Evolutionary conservation across 2,888 invertebrate genomes (phyloP).

Genomic region (Ormia ochracea): DNA sequence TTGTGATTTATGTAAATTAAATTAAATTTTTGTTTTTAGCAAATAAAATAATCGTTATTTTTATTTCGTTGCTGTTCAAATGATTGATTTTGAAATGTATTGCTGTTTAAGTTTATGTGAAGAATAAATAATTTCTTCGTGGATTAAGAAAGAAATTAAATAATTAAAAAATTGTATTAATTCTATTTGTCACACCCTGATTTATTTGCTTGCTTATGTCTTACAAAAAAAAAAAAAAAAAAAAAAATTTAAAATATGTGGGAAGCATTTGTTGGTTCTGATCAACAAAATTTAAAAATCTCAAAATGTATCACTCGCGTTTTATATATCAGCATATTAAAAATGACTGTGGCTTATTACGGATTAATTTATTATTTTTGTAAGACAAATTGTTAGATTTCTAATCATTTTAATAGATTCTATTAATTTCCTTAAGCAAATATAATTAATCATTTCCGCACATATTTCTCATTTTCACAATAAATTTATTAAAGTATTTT

Average conservation of each 20-base stretch:
- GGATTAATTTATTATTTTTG: slow-evolving; percentile 13
- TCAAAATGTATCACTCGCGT: background rate
- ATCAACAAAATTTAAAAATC: background rate
- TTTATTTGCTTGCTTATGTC: background rate
- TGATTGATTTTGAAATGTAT: slow-evolving; percentile 52
- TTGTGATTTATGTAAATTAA: slow-evolving; percentile 37
- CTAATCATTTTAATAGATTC: slow-evolving; percentile 24
- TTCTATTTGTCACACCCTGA: slow-evolving; percentile 19
- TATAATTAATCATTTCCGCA: slow-evolving; percentile 44
- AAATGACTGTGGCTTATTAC: background rate
- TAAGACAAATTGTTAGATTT: slow-evolving; percentile 28
- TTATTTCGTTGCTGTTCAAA: background rate
- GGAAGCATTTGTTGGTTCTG: background rate
- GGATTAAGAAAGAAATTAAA: background rate
- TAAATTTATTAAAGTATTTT: background rate
- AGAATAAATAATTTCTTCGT: slow-evolving; percentile 29
- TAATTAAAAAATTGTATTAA: background rate
- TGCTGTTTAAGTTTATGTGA: slow-evolving; percentile 24
- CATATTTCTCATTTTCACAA: slow-evolving; percentile 7
- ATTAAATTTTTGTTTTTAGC: background rate
- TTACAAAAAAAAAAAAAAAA: background rate
- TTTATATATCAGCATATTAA: background rate
- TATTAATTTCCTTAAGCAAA: slow-evolving; percentile 41
- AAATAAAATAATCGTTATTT: background rate
- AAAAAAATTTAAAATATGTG: background rate